Base-by-base conservation (phyloP, 2,113 vertebrate genomes). In the Theropithecus gelada region DNA sequence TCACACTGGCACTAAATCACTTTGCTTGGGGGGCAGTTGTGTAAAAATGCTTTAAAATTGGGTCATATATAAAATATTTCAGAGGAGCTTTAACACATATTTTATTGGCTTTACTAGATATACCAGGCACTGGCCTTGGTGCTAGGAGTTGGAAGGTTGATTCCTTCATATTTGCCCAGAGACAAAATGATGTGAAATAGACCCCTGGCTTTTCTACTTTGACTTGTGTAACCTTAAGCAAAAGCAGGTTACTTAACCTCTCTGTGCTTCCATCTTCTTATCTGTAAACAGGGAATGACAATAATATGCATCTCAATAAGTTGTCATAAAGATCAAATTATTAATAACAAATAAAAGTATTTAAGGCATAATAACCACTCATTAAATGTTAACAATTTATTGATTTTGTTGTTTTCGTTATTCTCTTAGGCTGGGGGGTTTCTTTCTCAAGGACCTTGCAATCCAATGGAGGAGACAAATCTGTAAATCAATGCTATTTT, bases 31-130 rank as follows among this genome's bases (percentile, higher is more conserved):
- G 43, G 43, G 79, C 17, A 68, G 55, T 52, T 18, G 2, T 82
- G 52, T 52, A 40, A n/a, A 87, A 83, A 48, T 72, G 35, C 87
- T 93, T 90, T 81, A 72, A 84, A 82, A 91, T 91, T 80, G 27
- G 17, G 35, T 97, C 25, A 61, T 61, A 61, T 70, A 27, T 68
- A 73, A 66, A 83, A n/a, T 86, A 64, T 88, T 84, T 52, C 14
- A 45, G 82, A 88, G 52, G 16, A 35, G 0, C 35, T 84, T 93
- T 91, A 91, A n/a, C 43, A 72, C 68, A 70, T 48, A 88, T 30
- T 55, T 73, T 91, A 50, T 38, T 88, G 27, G 66, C 93, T 70
- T 91, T 95, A n/a, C 0, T 64, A 32, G 90, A 1, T 64, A 40
- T 52, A n/a, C 8, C 7, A 70, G 79, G 11, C 32, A 50, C 20